Conservation (phyloP, 2,888 invertebrate genomes). For the Drosophila mimica region DNA sequence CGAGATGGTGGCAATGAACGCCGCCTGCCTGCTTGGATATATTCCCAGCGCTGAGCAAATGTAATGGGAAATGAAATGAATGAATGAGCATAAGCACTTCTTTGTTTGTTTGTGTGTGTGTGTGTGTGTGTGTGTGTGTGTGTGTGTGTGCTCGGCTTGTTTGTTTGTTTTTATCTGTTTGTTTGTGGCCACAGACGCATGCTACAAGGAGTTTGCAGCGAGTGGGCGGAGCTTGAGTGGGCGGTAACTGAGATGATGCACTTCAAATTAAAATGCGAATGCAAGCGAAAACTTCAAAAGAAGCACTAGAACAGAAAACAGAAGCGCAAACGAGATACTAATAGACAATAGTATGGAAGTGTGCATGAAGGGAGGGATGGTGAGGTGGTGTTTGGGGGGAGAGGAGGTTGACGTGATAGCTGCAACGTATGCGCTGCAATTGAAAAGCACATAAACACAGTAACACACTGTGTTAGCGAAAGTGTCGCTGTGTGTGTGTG, state of each 20-base stretch:
- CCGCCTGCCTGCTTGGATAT: constrained; percentile 9
- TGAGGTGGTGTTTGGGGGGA: constrained; percentile 1
- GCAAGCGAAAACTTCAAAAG: constrained; percentile 80
- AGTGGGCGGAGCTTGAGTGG: neutral
- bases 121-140: constrained; percentile 9
- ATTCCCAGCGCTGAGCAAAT: constrained; percentile 39
- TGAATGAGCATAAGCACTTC: constrained; percentile 80
- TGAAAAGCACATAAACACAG: constrained; percentile 73
- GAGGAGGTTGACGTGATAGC: constrained; percentile 13
- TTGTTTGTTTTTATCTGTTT: constrained; percentile 46
- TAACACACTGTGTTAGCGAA: constrained; percentile 76
- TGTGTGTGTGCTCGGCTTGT: constrained; percentile 15
- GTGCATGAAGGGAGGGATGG: constrained; percentile 4
- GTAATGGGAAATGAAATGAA: constrained; percentile 81
- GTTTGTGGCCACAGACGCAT: constrained; percentile 70
- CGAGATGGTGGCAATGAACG: constrained; percentile 51
- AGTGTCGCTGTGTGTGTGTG: constrained; percentile 55
- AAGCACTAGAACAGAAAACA: constrained; percentile 79
- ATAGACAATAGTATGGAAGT: constrained; percentile 76
- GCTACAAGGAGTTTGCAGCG: neutral
- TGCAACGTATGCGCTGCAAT: constrained; percentile 61
- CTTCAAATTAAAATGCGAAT: constrained; percentile 81
- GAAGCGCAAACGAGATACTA: constrained; percentile 80
- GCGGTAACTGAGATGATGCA: constrained; percentile 69
- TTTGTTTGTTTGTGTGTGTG: constrained; percentile 56